Conservation (phyloP, 1,140 invertebrate species). For the Eriosoma lanigerum region DNA sequence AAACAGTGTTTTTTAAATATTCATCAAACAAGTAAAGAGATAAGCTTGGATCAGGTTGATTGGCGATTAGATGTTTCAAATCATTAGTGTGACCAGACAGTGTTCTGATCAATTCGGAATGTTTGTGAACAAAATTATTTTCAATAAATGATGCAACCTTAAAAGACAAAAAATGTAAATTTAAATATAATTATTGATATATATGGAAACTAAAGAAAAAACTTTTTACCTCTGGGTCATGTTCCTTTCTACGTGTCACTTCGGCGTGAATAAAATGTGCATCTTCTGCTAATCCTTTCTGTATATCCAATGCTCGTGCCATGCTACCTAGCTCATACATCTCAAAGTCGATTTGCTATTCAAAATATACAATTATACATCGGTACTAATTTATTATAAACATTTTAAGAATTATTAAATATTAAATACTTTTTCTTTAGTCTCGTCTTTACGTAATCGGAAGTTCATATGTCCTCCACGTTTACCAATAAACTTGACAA, state of each 20-base stretch:
- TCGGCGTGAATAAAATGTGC: slow-evolving; percentile 68
- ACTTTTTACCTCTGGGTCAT: slow-evolving; percentile 66
- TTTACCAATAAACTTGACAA: slow-evolving; percentile 74
- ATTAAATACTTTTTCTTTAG: slow-evolving; percentile 20
- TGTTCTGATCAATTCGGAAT: slow-evolving; percentile 67
- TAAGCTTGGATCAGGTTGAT: slow-evolving; percentile 64
- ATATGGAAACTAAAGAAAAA: slow-evolving; percentile 37
- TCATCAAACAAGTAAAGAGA: slow-evolving; percentile 76
- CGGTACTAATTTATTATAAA: too few relatives aligned
- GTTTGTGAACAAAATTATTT: slow-evolving; percentile 71
- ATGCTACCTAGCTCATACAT: slow-evolving; percentile 62
- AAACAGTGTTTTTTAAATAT: slow-evolving; percentile 66
- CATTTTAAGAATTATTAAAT: not conserved
- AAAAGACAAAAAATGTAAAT: not conserved
- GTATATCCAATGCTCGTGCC: slow-evolving; percentile 71
- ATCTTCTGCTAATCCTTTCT: slow-evolving; percentile 70
- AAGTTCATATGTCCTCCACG: slow-evolving; percentile 67
- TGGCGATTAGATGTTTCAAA: slow-evolving; percentile 66
- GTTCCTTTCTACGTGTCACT: slow-evolving; percentile 60
- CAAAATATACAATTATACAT: not conserved
- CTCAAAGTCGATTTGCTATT: slow-evolving; percentile 46
- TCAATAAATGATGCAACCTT: slow-evolving; percentile 72
- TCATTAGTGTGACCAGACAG: slow-evolving; percentile 73
- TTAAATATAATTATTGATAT: not conserved
- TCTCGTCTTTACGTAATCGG: not conserved